These are phyloP conservation scores for Plectrocnemia conspersa DNA, from an alignment of 1,140 invertebrate genomes.

Conservation along the genomic window DNA sequence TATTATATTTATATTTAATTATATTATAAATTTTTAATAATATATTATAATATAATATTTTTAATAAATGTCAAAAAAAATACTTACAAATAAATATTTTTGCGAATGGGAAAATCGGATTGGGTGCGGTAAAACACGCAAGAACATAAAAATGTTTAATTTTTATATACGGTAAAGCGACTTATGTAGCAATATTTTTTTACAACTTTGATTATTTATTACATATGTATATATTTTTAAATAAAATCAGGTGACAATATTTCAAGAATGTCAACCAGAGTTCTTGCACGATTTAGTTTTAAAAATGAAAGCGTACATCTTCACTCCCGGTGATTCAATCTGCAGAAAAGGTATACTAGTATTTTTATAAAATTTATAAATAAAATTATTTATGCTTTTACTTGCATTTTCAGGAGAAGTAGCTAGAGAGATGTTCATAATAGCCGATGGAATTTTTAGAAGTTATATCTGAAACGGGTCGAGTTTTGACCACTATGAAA, in stretches of 20 bases:
- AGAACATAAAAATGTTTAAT: no score
- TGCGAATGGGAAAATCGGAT: no score
- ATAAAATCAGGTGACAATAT: slow-evolving; percentile 79
- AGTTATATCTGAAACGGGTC: slow-evolving; percentile 89
- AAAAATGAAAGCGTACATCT: slow-evolving; percentile 98
- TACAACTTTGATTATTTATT: not conserved
- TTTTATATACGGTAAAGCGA: not conserved
- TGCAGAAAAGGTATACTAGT: slow-evolving; percentile 72
- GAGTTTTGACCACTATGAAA: slow-evolving; percentile 92
- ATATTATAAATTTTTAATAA: no score
- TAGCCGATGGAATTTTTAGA: slow-evolving; percentile 94
- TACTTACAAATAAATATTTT: no score
- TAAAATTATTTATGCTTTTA: slow-evolving; percentile 15
- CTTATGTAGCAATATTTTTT: slow-evolving; percentile 1
- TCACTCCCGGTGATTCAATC: slow-evolving; percentile 93
- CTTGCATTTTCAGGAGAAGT: slow-evolving; percentile 58
- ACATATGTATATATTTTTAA: not conserved
- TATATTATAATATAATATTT: no score
- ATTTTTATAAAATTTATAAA: slow-evolving; percentile 9
- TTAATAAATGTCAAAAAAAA: no score
- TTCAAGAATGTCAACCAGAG: slow-evolving; percentile 95
- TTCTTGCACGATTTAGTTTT: slow-evolving; percentile 94
- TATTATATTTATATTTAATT: no score
- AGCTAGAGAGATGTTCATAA: slow-evolving; percentile 97
- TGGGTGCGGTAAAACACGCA: no score